These are phyloP conservation scores for Chelonia mydas DNA, from an alignment of 2,797 vertebrate species.

Conservation along the genomic window DNA sequence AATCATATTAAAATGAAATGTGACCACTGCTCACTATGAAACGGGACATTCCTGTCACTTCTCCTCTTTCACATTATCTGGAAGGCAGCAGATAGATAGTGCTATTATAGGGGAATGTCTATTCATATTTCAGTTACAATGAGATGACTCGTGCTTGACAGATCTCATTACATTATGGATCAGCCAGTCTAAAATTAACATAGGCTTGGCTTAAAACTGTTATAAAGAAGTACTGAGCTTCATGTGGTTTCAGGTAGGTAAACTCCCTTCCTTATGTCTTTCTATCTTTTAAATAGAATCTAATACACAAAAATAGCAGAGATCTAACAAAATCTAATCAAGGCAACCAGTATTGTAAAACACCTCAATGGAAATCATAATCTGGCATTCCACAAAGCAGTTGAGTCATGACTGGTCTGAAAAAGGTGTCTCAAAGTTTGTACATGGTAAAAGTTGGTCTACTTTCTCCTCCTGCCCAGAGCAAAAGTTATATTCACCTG, in stretches of 20 bases:
- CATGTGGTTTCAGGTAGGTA: conserved; percentile 29
- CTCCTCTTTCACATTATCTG: conserved; percentile 70
- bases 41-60: conserved; percentile 64
- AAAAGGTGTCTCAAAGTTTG: background rate
- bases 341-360: background rate
- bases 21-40: conserved; percentile 53
- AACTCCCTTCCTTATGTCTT: background rate
- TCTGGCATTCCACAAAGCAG: background rate
- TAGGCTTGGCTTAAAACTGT: conserved; percentile 64
- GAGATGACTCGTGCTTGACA: conserved; percentile 73
- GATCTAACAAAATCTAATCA: background rate
- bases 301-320: conserved; percentile 1
- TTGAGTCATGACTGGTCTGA: background rate
- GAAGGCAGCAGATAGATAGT: background rate
- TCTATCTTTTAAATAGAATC: background rate
- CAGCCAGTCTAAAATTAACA: conserved; percentile 65
- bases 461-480: background rate
- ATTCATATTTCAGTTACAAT: conserved; percentile 55
- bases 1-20: conserved; percentile 67
- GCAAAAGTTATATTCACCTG: background rate
- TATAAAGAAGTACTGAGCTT: background rate
- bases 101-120: conserved; percentile 49
- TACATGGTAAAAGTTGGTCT: background rate
- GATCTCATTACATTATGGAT: conserved; percentile 74
- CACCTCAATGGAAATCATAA: conserved; percentile 1